phyloP scores from a whole-genome alignment of 1,140 invertebrate genomes.

The Bombus pyrosoma region DNA sequence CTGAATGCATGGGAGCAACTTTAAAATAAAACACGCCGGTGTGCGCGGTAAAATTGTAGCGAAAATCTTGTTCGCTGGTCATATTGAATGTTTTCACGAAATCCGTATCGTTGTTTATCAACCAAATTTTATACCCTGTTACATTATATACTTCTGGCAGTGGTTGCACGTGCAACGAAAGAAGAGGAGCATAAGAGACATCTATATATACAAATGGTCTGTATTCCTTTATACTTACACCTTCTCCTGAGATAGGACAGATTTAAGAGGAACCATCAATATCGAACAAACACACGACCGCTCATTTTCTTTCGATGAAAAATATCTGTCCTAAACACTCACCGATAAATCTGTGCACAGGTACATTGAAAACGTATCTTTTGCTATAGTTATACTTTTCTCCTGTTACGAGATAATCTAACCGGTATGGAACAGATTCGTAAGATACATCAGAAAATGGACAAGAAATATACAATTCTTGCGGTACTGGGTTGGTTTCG shows the following conservation, averaged over 20 bases:
- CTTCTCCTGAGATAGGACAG: slow-evolving; percentile 51
- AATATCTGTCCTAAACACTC: neutral
- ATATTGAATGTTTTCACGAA: slow-evolving; percentile 41
- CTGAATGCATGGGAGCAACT: slow-evolving; percentile 75
- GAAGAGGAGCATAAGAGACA: slow-evolving; percentile 66
- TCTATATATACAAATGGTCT: slow-evolving; percentile 77
- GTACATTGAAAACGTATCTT: slow-evolving; percentile 76
- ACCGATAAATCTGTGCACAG: slow-evolving; percentile 74
- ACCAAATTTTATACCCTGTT: slow-evolving; percentile 73
- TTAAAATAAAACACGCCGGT: slow-evolving; percentile 76
- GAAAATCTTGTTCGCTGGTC: slow-evolving; percentile 49
- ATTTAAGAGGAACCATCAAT: neutral
- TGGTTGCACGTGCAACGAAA: slow-evolving; percentile 74
- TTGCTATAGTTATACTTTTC: slow-evolving; percentile 72
- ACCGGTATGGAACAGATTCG: slow-evolving; percentile 70
- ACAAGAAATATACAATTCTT: slow-evolving; percentile 74
- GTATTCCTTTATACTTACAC: slow-evolving; percentile 61
- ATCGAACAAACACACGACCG: neutral
- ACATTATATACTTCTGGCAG: slow-evolving; percentile 75
- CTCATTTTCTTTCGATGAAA: neutral
- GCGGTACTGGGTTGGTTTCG: slow-evolving; percentile 31
- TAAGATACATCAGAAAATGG: slow-evolving; percentile 68
- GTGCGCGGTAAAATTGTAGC: slow-evolving; percentile 64
- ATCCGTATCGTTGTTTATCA: slow-evolving; percentile 73
- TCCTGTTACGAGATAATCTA: slow-evolving; percentile 71